Evolutionary conservation across 2,113 vertebrate species (phyloP).

Genomic region (Seriola dumerili): DNA sequence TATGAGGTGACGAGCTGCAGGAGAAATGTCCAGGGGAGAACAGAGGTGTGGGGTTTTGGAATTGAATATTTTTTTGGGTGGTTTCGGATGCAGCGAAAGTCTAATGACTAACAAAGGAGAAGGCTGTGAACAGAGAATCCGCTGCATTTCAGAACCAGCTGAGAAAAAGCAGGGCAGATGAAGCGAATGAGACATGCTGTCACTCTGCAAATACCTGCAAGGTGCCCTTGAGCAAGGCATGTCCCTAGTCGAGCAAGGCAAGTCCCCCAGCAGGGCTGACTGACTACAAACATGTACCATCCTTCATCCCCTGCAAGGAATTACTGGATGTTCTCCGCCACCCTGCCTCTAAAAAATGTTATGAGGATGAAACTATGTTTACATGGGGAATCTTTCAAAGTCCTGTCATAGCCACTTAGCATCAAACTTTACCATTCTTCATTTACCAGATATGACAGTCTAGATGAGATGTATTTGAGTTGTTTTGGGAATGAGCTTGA

Average conservation of each 20-base stretch:
- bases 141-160: background rate
- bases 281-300: background rate
- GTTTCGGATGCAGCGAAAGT: constrained; percentile 6
- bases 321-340: background rate
- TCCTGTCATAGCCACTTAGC: background rate
- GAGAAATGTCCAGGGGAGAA: constrained; percentile 19
- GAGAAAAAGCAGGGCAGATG: constrained; percentile 8
- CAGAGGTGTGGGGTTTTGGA: constrained; percentile 24
- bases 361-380: background rate
- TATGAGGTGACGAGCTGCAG: constrained; percentile 18
- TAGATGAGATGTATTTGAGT: background rate
- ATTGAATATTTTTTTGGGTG: constrained; percentile 15
- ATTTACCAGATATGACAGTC: background rate
- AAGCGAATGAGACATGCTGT: constrained; percentile 27
- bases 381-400: background rate
- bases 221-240: constrained; percentile 41
- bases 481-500: background rate
- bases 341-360: background rate
- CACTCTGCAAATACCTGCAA: constrained; percentile 13
- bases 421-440: background rate
- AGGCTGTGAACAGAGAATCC: constrained; percentile 3
- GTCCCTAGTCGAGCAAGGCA: background rate
- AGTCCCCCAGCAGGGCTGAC: background rate
- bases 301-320: background rate
- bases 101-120: constrained; percentile 39